Evolutionary conservation across 2,797 vertebrate genomes (phyloP), one percentile per base, ranked within the genome.

Genomic region (Pseudochromis fuscus): DNA sequence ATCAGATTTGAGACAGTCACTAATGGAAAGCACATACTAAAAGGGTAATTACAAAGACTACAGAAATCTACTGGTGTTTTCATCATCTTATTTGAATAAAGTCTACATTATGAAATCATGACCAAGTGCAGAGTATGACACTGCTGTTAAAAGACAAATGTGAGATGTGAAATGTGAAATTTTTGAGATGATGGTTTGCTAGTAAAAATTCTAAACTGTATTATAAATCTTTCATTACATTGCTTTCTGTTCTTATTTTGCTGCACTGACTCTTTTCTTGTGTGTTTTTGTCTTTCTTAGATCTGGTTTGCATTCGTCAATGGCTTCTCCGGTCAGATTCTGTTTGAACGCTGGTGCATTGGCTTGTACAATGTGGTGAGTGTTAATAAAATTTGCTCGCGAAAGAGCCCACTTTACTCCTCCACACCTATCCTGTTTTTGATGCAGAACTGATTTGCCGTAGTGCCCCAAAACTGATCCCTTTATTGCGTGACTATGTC

Each of bases 221-320:
- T n/a, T 51, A 51, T 24, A 19, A 19, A 56, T 30, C n/a, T 53
- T 16, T 42, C 7, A 44, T n/a, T 61, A 19, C 37, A 7, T 27
- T 72, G 24, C 1, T 51, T 46, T 57, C 5, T 70, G 12, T 55
- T 42, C 3, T 50, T 40, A 1, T 64, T 62, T 35, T 56, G 6
- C 30, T 64, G 27, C 50, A 67, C 53, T 87, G 16, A 69, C 27
- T 40, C 33, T 56, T 51, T 51, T 2, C 55, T 68, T n/a, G 0
- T 81, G 57, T 57, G 3, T 28, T 58, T 58, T 61, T 88, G 28
- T 87, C 23, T 83, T 65, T 88, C 89, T 75, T 87, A 99, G 98
- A 95, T 99, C 93, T 99, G 98, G 98, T 99, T 99, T 86, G 98
- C 98, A 5, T 99, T 99, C 63, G 97, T 98, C 79, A 99, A 99